Evolutionary conservation across 2,113 vertebrate genomes (phyloP).

Genomic region (Notothenia rossii): DNA sequence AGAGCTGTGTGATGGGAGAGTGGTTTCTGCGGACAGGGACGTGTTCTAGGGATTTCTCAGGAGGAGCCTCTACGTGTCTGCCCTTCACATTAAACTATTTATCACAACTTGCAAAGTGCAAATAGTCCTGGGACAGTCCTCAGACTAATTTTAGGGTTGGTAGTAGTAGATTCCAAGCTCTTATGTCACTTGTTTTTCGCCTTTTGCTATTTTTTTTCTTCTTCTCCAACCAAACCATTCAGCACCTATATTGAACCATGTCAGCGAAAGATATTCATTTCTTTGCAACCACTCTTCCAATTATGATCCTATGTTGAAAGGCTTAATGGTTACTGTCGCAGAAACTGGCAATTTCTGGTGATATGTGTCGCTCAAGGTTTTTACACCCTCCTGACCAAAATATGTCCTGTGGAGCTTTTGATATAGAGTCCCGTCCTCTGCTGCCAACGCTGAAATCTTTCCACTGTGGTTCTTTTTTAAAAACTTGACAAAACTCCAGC

Average conservation of each 20-base stretch:
- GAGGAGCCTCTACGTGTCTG: constrained; percentile 63
- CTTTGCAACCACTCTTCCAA: constrained; percentile 39
- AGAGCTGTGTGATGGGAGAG: constrained; percentile 58
- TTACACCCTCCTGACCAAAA: constrained; percentile 67
- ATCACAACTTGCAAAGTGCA: constrained; percentile 60
- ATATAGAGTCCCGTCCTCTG: constrained; percentile 40
- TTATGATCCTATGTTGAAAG: constrained; percentile 47
- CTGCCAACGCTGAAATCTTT: constrained; percentile 65
- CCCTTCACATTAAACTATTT: constrained; percentile 78
- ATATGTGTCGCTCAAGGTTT: constrained; percentile 53
- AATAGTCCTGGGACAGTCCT: constrained; percentile 69
- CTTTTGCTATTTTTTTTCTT: constrained; percentile 60
- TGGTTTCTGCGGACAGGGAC: constrained; percentile 67
- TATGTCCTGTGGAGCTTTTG: constrained; percentile 42
- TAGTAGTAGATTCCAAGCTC: constrained; percentile 80
- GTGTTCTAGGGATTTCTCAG: constrained; percentile 73
- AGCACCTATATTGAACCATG: constrained; percentile 49
- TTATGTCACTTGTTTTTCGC: constrained; percentile 81
- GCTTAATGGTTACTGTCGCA: constrained; percentile 46
- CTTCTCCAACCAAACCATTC: constrained; percentile 51
- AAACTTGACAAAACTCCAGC: constrained; percentile 54
- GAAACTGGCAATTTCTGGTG: constrained; percentile 66
- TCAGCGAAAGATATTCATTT: constrained; percentile 28
- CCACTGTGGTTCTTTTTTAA: constrained; percentile 46
- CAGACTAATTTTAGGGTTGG: constrained; percentile 78